These are phyloP conservation scores for Petrophora chlorosata DNA, from an alignment of 2,888 invertebrate species.

Conservation along the genomic window DNA sequence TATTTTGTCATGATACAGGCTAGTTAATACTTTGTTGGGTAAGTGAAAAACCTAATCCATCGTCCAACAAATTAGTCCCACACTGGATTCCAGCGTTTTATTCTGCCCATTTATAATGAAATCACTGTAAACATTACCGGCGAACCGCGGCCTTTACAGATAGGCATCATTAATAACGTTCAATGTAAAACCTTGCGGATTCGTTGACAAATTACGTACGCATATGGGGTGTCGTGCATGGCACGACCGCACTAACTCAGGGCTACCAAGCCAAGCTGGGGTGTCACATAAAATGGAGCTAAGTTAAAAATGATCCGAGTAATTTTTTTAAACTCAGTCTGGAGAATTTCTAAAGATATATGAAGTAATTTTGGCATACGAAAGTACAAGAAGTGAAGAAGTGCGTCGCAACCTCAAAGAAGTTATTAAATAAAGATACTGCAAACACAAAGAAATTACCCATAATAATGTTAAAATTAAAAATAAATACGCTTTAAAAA, in stretches of 20 bases:
- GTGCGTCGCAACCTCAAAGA: too few relatives aligned
- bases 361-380: too few relatives aligned
- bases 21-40: neutral
- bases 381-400: too few relatives aligned
- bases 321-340: too few relatives aligned
- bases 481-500: too few relatives aligned
- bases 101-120: slow-evolving; percentile 19
- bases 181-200: slow-evolving; percentile 48
- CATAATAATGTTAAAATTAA: too few relatives aligned
- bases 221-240: slow-evolving; percentile 11
- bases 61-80: slow-evolving; percentile 6
- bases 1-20: too few relatives aligned
- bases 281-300: neutral
- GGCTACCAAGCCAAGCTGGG: slow-evolving; percentile 6
- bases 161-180: slow-evolving; percentile 48
- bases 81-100: slow-evolving; percentile 8
- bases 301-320: too few relatives aligned
- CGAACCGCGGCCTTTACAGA: slow-evolving; percentile 42
- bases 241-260: slow-evolving; percentile 12
- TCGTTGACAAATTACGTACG: slow-evolving; percentile 49
- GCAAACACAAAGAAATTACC: too few relatives aligned
- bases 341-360: too few relatives aligned
- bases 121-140: slow-evolving; percentile 34
- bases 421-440: too few relatives aligned
- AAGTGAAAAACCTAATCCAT: slow-evolving; percentile 3